Evolutionary conservation across 2,113 vertebrate species (phyloP).

Genomic region (Nesogale talazaci): DNA sequence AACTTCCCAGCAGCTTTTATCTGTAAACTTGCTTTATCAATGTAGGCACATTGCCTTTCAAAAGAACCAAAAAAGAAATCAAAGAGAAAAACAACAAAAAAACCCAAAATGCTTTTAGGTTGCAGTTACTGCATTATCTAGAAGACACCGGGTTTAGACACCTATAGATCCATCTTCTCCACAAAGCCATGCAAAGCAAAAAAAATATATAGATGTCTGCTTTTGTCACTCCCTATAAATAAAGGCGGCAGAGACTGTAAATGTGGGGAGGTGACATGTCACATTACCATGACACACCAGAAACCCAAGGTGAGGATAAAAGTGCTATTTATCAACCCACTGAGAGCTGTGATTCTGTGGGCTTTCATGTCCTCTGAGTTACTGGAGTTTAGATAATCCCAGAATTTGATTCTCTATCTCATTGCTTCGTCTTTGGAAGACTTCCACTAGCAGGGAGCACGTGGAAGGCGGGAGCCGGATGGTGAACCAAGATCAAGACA

Average conservation of each 20-base stretch:
- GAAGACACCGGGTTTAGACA: conserved; percentile 66
- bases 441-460: conserved; percentile 73
- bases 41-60: conserved; percentile 48
- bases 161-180: conserved; percentile 61
- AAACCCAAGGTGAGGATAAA: conserved; percentile 73
- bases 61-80: background rate
- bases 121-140: conserved; percentile 68
- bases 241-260: conserved; percentile 77
- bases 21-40: conserved; percentile 72
- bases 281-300: conserved; percentile 62
- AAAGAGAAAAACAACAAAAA: no score
- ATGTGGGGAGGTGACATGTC: conserved; percentile 76
- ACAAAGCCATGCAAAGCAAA: conserved; percentile 45
- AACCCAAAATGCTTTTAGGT: conserved; percentile 23
- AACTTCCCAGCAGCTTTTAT: conserved; percentile 56
- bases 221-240: conserved; percentile 79
- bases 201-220: conserved; percentile 64
- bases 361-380: conserved; percentile 72
- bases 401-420: conserved; percentile 73
- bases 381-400: conserved; percentile 55
- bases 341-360: conserved; percentile 65
- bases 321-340: conserved; percentile 70
- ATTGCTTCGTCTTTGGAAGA: conserved; percentile 68
- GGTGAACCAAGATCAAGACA: conserved; percentile 65
- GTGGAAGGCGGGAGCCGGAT: conserved; percentile 30